phyloP scores from a whole-genome alignment of 2,888 invertebrate genomes.

The Acleris sparsana region DNA sequence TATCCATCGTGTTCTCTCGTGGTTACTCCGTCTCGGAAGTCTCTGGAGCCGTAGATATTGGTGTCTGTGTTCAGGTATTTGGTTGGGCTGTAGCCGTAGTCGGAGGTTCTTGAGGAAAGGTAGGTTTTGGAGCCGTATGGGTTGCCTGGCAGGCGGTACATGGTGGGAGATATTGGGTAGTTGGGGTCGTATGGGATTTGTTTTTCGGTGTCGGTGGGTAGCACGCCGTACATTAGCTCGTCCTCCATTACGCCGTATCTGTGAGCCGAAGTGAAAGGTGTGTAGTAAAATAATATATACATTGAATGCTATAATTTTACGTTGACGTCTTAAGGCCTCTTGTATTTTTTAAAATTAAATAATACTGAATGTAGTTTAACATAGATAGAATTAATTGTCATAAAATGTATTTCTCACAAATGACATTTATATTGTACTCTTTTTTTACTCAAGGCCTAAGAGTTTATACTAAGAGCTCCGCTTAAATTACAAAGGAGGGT shows the following conservation, averaged over 20 bases:
- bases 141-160: constrained; percentile 75
- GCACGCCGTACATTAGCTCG: constrained; percentile 74
- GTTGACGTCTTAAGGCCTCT: no score
- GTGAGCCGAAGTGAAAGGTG: constrained; percentile 28
- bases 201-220: constrained; percentile 71
- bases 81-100: constrained; percentile 78
- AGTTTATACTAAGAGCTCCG: no score
- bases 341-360: no score
- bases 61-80: constrained; percentile 70
- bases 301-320: no score
- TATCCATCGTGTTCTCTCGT: constrained; percentile 74
- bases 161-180: constrained; percentile 78
- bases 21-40: constrained; percentile 68
- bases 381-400: no score
- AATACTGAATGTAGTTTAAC: no score
- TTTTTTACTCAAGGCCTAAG: no score
- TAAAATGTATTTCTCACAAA: no score
- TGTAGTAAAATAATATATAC: neutral
- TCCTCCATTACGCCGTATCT: constrained; percentile 79
- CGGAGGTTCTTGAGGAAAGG: constrained; percentile 71
- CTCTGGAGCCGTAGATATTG: constrained; percentile 70
- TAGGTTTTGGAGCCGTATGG: constrained; percentile 80
- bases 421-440: no score
- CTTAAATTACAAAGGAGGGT: no score
- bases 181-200: constrained; percentile 76